Base-by-base conservation (phyloP, 1,140 invertebrate species). In the Coenobita brevimanus region DNA sequence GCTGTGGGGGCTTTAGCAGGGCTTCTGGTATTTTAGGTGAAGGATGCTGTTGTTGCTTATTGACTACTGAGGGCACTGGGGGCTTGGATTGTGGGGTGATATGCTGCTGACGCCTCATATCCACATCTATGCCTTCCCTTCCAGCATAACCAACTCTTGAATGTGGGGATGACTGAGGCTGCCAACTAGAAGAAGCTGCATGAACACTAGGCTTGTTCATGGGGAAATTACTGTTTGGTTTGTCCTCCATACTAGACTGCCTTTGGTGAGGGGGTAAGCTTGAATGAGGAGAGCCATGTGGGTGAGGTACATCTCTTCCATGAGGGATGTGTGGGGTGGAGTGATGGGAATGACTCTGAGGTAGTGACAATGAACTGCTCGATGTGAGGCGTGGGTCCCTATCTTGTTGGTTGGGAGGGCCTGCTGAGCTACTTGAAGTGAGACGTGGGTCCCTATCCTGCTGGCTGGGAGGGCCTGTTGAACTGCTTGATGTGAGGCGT, bases 31-130 rank as follows among this genome's bases (percentile, higher is more conserved):
- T 8, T 43, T 73, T 73, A 4, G 81, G 81, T 57, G 71, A 54
- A 36, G 81, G 67, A 57, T 62, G 81, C 17, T 71, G 81, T 24
- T 50, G 64, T 30, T 33, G 4, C 54, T 30, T 33, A n/a, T n/a
- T n/a, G n/a, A n/a, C n/a, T 15, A 43, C 64, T 50, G 54, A 38
- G n/a, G 64, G 81, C n/a, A 67, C 30, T n/a, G 43, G 75, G 8
- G 13, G 43, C n/a, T 43, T 30, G 27, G 8, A 17, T 38, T 73
- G n/a, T 38, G 82, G 24, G 27, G 46, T 3, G 0, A 24, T 3
- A 50, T 30, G n/a, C 43, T 75, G 82, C 10, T 75, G 82, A 57
- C 15, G 33, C 24, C 82, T 75, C 82, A 85, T 85, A 15, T 85
- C 82, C 33, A 71, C 30, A 64, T 85, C 82, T 43, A 24, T 64